Evolutionary conservation across 1,140 invertebrate genomes (phyloP).

Genomic region (Semibalanus balanoides): DNA sequence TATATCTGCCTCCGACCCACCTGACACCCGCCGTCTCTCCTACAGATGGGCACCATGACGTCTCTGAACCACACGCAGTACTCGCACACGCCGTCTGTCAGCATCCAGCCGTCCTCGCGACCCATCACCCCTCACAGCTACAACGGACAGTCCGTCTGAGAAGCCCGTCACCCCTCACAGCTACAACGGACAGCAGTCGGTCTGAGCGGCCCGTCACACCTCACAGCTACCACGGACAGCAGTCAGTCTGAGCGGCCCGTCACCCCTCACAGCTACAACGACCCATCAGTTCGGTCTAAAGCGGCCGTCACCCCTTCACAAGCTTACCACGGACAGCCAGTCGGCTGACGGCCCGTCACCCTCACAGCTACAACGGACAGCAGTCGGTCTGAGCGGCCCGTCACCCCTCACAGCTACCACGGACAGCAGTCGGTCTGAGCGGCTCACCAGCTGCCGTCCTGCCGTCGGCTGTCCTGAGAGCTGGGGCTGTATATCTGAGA

Average conservation of each 20-base stretch:
- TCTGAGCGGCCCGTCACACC: conserved; percentile 48
- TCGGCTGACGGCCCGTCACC: conserved; percentile 45
- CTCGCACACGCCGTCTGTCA: not conserved
- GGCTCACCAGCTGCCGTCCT: too few species aligned
- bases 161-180: conserved; percentile 63
- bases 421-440: not conserved
- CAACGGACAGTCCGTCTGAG: not conserved
- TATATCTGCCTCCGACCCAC: too few species aligned
- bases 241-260: too few species aligned
- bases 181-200: conserved; percentile 6
- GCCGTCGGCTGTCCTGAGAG: too few species aligned
- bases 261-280: conserved; percentile 52
- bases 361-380: conserved; percentile 55
- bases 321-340: conserved; percentile 25
- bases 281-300: not conserved
- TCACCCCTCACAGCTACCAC: conserved; percentile 55
- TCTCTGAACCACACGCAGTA: conserved; percentile 41
- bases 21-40: too few species aligned
- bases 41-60: conserved; percentile 50
- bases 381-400: too few species aligned
- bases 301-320: conserved; percentile 62
- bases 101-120: conserved; percentile 62
- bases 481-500: too few species aligned
- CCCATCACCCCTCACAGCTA: conserved; percentile 68
- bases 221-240: conserved; percentile 52